These are phyloP conservation scores for Tigriopus japonicus DNA, from an alignment of 1,140 invertebrate species.

Conservation along the genomic window DNA sequence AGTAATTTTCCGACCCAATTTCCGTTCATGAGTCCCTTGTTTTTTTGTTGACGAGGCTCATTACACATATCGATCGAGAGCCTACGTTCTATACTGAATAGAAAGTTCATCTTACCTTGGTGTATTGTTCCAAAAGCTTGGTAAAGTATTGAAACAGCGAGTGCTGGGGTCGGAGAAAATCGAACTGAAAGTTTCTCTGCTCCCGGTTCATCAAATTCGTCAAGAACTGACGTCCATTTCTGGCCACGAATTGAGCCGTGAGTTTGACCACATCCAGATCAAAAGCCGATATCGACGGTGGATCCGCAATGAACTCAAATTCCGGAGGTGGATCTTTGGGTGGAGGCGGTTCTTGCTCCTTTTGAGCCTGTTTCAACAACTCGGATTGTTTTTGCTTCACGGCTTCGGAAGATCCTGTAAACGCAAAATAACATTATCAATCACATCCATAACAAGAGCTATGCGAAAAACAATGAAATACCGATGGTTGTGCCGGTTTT, in stretches of 20 bases:
- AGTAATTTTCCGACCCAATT: too few species aligned
- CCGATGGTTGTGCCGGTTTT: too few species aligned
- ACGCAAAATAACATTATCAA: too few species aligned
- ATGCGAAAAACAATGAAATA: too few species aligned
- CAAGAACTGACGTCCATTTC: constrained; percentile 92
- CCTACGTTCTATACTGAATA: too few species aligned
- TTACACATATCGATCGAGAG: too few species aligned
- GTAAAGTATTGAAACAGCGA: constrained; percentile 98
- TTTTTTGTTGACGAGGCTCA: too few species aligned
- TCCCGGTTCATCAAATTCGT: constrained; percentile 97
- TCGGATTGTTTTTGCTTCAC: constrained; percentile 66
- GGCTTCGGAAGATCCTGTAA: constrained; percentile 25
- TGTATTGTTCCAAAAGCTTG: constrained; percentile 93
- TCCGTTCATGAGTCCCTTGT: too few species aligned
- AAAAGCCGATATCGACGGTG: constrained; percentile 93
- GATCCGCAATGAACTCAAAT: constrained; percentile 95
- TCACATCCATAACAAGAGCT: too few species aligned
- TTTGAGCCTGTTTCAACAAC: constrained; percentile 63
- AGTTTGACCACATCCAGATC: constrained; percentile 96
- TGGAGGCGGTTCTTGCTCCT: constrained; percentile 65
- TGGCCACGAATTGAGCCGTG: constrained; percentile 94
- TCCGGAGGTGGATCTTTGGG: constrained; percentile 87
- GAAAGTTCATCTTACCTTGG: constrained; percentile 50
- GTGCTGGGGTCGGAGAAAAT: constrained; percentile 94
- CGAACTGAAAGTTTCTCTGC: constrained; percentile 95